Base-by-base conservation (phyloP, 2,797 vertebrate genomes). In the Catharus ustulatus region DNA sequence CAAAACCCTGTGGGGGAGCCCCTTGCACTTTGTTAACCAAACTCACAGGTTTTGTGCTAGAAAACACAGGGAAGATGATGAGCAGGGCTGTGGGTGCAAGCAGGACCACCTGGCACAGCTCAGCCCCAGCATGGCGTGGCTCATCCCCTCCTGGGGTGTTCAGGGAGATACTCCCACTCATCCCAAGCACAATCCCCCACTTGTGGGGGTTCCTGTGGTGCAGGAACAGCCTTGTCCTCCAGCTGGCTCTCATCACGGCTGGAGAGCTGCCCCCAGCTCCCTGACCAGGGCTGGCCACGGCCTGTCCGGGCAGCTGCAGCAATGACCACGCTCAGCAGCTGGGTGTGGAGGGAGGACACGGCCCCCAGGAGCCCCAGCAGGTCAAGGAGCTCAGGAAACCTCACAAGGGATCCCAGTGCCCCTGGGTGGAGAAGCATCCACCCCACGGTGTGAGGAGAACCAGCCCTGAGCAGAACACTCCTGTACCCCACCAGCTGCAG, bases 291-390 rank as follows among this genome's bases (percentile, higher is more conserved):
- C 30, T 36, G 52, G 7, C 34, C 2, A 0, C 34, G 6, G 48
- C 24, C 0, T 0, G 9, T 4, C 3, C 0, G 0, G 49, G 55
- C 86, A 72, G 68, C 58, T 45, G 3, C 1, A 34, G 57, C 2
- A 0, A 30, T 42, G 58, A 38, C 58, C 19, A 0, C 0, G 0
- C 34, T 32, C 8, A 0, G 40, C 13, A 21, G 22, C 2, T 3
- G 24, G 15, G 43, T 32, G 15, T 26, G 1, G 29, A 26, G 42
- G 58, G 42, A 55, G 45, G 29, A 52, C 32, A 18, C 0, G 0
- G 46, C 13, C 32, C 46, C 29, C 2, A 0, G 46, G 32, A 79
- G 45, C 49, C 45, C 3, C 0, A 16, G 43, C 0, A 0, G 58
- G 23, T 19, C 45, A 20, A 12, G 71, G 24, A 51, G 24, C 9